These are phyloP conservation scores for Australoheros facetus DNA, from an alignment of 2,797 vertebrate species.

Conservation along the genomic window DNA sequence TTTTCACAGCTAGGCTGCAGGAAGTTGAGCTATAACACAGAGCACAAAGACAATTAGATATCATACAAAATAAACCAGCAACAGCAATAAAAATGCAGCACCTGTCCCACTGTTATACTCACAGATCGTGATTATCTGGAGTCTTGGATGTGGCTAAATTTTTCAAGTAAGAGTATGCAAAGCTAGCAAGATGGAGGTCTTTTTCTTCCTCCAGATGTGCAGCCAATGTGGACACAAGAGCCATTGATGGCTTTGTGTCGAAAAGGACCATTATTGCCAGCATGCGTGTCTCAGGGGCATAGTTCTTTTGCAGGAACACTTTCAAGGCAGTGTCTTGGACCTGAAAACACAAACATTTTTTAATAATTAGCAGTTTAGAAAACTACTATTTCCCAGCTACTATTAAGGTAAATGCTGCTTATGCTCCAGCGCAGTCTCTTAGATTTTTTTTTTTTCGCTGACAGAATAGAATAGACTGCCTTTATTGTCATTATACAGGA, in stretches of 20 bases:
- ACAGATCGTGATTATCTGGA: conserved; percentile 83
- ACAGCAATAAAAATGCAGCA: neutral
- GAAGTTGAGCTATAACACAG: conserved; percentile 80
- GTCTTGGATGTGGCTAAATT: conserved; percentile 79
- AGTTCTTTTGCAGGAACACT: conserved; percentile 78
- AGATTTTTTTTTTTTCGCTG: neutral
- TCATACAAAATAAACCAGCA: neutral
- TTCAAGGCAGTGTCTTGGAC: conserved; percentile 84
- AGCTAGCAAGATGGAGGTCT: conserved; percentile 84
- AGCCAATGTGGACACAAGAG: conserved; percentile 80
- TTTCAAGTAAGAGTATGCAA: conserved; percentile 83
- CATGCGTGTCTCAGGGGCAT: conserved; percentile 80
- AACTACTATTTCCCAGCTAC: neutral
- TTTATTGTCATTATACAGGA: too few relatives aligned
- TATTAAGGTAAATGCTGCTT: neutral
- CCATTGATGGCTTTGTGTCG: conserved; percentile 83
- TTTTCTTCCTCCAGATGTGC: conserved; percentile 79
- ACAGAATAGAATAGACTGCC: too few relatives aligned
- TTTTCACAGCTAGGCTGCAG: conserved; percentile 85
- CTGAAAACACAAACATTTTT: conserved; percentile 63
- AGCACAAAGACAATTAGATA: neutral
- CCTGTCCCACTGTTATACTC: conserved; percentile 57
- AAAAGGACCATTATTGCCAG: conserved; percentile 83
- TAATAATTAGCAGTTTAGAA: neutral
- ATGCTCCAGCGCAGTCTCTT: neutral